Evolutionary conservation across 2,797 vertebrate species (phyloP).

Genomic region (Acanthurus tractus): DNA sequence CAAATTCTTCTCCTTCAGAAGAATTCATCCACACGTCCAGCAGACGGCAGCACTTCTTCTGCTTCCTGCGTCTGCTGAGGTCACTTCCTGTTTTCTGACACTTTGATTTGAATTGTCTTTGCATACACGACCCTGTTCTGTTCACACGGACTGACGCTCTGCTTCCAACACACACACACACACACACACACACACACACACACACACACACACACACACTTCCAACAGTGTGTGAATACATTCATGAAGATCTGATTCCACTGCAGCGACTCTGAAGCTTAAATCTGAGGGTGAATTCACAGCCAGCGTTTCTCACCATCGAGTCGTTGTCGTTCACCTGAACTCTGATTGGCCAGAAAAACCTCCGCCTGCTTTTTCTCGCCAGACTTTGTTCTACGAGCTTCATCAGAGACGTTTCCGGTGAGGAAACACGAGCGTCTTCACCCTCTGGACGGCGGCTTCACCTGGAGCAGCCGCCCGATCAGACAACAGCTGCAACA

Average conservation of each 20-base stretch:
- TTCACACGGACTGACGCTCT: background rate
- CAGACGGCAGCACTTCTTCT: no score
- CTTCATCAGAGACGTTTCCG: no score
- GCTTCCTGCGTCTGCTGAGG: background rate
- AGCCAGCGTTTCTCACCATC: no score
- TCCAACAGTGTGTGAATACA: background rate
- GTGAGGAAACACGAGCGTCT: no score
- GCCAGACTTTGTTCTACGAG: no score
- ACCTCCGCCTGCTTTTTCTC: no score
- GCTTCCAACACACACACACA: no score
- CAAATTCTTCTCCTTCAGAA: no score
- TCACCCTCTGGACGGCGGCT: background rate
- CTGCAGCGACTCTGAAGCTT: background rate
- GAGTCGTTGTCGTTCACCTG: no score
- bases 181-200: background rate
- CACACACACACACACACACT: background rate
- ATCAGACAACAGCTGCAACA: no score
- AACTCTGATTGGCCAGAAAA: no score
- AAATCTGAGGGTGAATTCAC: background rate
- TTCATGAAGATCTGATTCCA: background rate
- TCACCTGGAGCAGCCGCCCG: background rate
- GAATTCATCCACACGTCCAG: no score
- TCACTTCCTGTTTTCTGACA: background rate
- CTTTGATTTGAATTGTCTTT: background rate
- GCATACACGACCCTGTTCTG: background rate